Percentiles rank a stretch among this genome's conserved stretches.
Evolutionary conservation across 2,113 vertebrate genomes (phyloP).

Genomic region (Semnornis frantzii): DNA sequence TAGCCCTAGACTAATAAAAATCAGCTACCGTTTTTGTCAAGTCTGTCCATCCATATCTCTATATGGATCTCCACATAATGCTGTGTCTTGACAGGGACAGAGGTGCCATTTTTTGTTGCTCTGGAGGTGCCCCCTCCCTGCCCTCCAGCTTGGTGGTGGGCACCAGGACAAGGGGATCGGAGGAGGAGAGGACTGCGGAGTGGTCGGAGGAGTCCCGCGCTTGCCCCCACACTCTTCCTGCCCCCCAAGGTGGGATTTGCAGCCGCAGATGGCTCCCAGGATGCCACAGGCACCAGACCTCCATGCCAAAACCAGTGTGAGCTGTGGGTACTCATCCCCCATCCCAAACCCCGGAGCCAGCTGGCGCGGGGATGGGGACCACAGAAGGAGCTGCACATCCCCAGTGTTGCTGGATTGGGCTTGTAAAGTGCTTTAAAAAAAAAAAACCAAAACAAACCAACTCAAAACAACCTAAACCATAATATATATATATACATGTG

Average conservation of each 20-base stretch:
- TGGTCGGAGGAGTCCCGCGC: not conserved
- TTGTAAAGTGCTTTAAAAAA: slow-evolving; percentile 70
- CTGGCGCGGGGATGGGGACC: not conserved
- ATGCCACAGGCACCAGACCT: not conserved
- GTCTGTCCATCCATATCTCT: slow-evolving; percentile 74
- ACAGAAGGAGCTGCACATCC: not conserved
- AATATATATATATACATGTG: slow-evolving; percentile 12
- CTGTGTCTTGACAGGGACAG: slow-evolving; percentile 66
- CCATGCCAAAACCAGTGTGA: not conserved
- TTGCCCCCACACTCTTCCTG: not conserved
- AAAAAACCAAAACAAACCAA: too few species aligned
- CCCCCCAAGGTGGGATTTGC: not conserved
- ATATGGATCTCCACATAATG: slow-evolving; percentile 74
- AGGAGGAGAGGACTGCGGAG: not conserved
- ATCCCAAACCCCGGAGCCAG: not conserved
- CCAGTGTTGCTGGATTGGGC: not conserved
- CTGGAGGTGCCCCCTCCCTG: not conserved
- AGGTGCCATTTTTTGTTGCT: slow-evolving; percentile 65
- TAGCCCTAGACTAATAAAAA: slow-evolving; percentile 83
- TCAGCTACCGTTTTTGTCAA: slow-evolving; percentile 77
- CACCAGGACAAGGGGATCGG: accelerated
- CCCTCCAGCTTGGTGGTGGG: not conserved
- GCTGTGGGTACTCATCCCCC: not conserved
- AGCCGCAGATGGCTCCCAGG: not conserved
- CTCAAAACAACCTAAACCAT: too few species aligned